Base-by-base conservation (phyloP, 2,113 vertebrate genomes). In the Channa maculata region DNA sequence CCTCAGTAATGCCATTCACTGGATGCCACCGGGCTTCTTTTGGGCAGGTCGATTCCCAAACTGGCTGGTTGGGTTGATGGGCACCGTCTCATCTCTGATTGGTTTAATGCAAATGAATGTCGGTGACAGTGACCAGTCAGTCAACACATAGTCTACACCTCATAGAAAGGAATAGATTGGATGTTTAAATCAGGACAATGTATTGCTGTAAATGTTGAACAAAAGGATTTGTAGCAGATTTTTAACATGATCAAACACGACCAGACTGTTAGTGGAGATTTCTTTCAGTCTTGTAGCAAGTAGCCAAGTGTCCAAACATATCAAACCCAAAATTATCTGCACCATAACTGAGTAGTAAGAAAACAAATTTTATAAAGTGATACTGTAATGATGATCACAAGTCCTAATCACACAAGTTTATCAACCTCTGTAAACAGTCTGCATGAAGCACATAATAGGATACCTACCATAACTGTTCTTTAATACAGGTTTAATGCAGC, bases 1-100 rank as follows among this genome's bases (percentile, higher is more conserved):
- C 84, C 92, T 99, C 59, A 89, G 84, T 80, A 99, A 98, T 0
- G 96, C 97, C 0, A 67, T 99, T 80, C 96, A 99, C 63, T 99
- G 98, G 98, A 94, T 99, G 94, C 96, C 97, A 0, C 91, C 92
- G 0, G 98, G 98, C 0, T 89, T 99, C 52, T 92, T 99, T 1
- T 99, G 98, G 98, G 96, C 96, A 0, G 97, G 97, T 34, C 55
- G 9, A 3, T 96, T 97, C 81, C 96, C 97, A 3, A 87, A 82
- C 0, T 99, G 97, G 97, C 77, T 98, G 41, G 96, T 99, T 36
- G 98, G 98, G 24, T 94, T 99, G 44, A 86, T 99, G 93, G 98
- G 98, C 1, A 98, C 96, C 0, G 0, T 92, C 5, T 98, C 97
- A 0, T 99, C 98, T 7, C 65, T 98, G 62, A 95, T 96, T 59